These are phyloP conservation scores for Varecia variegata DNA, from an alignment of 2,797 vertebrate species.

Conservation along the genomic window DNA sequence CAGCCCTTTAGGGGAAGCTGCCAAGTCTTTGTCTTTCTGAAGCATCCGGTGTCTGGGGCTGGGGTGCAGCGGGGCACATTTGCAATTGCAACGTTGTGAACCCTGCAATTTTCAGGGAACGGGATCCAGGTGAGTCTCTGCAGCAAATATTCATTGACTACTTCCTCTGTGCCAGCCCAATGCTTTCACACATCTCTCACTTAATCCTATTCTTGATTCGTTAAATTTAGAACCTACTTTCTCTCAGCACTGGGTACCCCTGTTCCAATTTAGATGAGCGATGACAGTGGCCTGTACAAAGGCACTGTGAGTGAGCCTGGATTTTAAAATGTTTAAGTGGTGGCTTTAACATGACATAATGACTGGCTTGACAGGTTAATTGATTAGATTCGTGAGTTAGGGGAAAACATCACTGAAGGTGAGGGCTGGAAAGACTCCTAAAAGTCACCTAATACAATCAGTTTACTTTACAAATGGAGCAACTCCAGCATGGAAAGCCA, in stretches of 20 bases:
- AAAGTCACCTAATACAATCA: not conserved
- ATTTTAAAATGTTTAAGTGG: not conserved
- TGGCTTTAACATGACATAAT: conserved; percentile 9
- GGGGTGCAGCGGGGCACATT: not conserved
- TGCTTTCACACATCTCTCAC: not conserved
- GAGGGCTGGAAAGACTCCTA: not conserved
- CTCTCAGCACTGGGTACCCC: not conserved
- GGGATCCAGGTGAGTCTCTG: not conserved
- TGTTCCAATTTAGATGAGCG: not conserved
- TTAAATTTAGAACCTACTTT: not conserved
- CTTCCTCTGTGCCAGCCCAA: not conserved
- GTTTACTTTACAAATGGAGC: conserved; percentile 21
- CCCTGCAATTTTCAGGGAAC: not conserved
- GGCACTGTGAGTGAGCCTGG: not conserved
- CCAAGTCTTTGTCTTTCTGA: conserved; percentile 42
- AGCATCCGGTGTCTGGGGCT: not conserved
- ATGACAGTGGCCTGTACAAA: not conserved
- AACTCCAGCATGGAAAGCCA: not conserved
- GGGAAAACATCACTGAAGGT: not conserved
- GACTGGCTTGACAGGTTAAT: conserved; percentile 8
- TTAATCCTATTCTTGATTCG: not conserved
- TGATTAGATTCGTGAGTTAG: not conserved
- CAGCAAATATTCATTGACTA: not conserved
- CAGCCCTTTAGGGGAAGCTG: conserved; percentile 37
- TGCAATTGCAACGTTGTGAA: not conserved